A percentile compares a stretch with the other conserved stretches of the same genome.
These are phyloP conservation scores for Clarias batrachus DNA, from an alignment of 2,113 vertebrate genomes.

Conservation along the genomic window DNA sequence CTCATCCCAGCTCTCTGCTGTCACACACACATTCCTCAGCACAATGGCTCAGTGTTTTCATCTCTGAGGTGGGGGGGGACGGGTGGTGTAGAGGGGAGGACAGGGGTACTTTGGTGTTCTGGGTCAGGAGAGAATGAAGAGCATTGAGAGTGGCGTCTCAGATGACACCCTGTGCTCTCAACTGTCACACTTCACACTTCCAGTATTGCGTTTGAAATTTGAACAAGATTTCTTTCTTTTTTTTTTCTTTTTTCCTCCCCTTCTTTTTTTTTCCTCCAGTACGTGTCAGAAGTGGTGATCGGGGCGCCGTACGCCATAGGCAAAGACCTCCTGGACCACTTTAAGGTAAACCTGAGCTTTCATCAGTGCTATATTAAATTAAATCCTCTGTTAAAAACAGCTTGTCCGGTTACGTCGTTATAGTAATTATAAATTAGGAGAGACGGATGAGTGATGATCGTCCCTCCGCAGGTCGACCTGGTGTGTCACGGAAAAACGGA, in stretches of 20 bases:
- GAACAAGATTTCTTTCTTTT: too few species aligned
- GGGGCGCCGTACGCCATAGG: slow-evolving; percentile 90
- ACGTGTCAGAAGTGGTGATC: slow-evolving; percentile 95
- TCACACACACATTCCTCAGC: slow-evolving; percentile 17
- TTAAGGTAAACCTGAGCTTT: slow-evolving; percentile 75
- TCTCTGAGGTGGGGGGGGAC: too few species aligned
- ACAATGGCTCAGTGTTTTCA: slow-evolving; percentile 29
- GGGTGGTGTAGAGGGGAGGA: background rate
- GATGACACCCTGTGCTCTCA: background rate
- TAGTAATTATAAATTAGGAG: background rate
- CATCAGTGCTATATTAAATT: background rate
- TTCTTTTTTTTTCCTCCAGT: slow-evolving; percentile 71
- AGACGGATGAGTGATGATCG: background rate
- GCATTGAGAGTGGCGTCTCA: background rate
- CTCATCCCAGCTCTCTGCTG: background rate
- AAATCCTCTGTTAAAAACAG: background rate
- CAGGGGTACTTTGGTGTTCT: background rate
- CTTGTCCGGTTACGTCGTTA: background rate
- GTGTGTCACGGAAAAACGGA: slow-evolving; percentile 96
- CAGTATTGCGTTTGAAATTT: background rate
- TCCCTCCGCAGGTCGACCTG: slow-evolving; percentile 79
- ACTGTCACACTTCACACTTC: background rate
- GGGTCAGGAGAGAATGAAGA: background rate
- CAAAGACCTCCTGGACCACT: slow-evolving; percentile 91
- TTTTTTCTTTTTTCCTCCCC: too few species aligned